These are phyloP conservation scores for Aleiodes leptofemur DNA, from an alignment of 2,888 invertebrate genomes.

Conservation along the genomic window DNA sequence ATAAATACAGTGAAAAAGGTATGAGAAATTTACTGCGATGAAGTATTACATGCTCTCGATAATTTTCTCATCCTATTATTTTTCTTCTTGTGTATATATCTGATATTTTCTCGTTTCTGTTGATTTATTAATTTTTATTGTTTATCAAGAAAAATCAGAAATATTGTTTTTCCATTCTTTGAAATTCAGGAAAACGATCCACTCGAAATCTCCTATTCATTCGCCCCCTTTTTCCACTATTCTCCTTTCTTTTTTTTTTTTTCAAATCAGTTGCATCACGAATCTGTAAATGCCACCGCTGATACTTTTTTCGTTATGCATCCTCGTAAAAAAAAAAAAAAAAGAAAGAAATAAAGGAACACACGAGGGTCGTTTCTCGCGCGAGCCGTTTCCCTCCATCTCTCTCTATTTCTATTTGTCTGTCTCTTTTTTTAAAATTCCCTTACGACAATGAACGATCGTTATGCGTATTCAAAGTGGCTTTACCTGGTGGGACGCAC, in stretches of 20 bases:
- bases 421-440: neutral
- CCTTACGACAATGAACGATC: conserved; percentile 69
- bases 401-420: neutral
- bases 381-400: conserved; percentile 16
- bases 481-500: conserved; percentile 68
- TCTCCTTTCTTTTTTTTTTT: neutral
- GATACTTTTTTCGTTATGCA: conserved; percentile 61
- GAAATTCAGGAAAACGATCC: neutral
- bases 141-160: neutral
- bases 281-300: conserved; percentile 68
- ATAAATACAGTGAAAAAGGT: conserved; percentile 8
- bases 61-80: conserved; percentile 9
- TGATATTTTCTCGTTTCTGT: neutral
- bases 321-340: conserved; percentile 24
- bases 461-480: conserved; percentile 74
- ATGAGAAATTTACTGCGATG: conserved; percentile 22
- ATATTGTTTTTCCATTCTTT: neutral
- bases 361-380: conserved; percentile 24
- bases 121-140: neutral
- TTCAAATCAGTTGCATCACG: conserved; percentile 58
- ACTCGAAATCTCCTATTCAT: neutral
- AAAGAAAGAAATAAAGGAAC: conserved; percentile 1
- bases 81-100: neutral
- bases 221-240: neutral
- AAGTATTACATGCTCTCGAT: conserved; percentile 17